Evolutionary conservation across 2,797 vertebrate species (phyloP).

Genomic region (Pipistrellus kuhlii): DNA sequence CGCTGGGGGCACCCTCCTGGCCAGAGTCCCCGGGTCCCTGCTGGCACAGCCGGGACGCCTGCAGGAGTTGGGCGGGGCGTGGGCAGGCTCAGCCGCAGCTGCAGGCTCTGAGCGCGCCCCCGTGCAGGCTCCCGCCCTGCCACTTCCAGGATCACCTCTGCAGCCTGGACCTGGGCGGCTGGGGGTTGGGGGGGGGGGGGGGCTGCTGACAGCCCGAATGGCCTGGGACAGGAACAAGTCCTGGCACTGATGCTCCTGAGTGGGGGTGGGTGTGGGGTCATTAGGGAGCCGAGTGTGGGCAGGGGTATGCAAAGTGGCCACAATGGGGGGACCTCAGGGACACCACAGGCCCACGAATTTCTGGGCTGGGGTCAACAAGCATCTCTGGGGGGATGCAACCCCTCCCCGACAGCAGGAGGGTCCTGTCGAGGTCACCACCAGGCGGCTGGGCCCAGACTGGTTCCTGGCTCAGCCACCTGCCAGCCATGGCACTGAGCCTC

Average conservation of each 20-base stretch:
- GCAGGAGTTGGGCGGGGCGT: neutral
- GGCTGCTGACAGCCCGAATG: accelerated
- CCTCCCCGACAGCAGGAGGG: neutral
- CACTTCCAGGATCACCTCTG: neutral
- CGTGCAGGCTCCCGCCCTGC: neutral
- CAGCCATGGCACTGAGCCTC: accelerated
- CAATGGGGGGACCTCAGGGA: neutral
- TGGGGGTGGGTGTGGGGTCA: neutral
- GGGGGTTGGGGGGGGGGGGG: too few species aligned
- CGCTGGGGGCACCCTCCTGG: neutral
- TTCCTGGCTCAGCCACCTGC: neutral
- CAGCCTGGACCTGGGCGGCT: neutral
- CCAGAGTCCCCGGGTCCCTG: neutral
- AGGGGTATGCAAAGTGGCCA: neutral
- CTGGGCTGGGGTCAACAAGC: neutral
- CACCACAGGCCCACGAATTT: neutral
- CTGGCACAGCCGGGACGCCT: neutral
- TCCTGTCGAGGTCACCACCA: accelerated
- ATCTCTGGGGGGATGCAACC: neutral
- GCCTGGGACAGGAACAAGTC: neutral
- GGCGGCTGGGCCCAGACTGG: neutral
- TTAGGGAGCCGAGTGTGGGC: neutral
- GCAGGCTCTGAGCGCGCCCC: neutral
- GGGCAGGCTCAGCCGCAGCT: neutral
- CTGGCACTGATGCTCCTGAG: neutral